These are phyloP conservation scores for Eulithis prunata DNA, from an alignment of 2,888 invertebrate species.

Conservation along the genomic window DNA sequence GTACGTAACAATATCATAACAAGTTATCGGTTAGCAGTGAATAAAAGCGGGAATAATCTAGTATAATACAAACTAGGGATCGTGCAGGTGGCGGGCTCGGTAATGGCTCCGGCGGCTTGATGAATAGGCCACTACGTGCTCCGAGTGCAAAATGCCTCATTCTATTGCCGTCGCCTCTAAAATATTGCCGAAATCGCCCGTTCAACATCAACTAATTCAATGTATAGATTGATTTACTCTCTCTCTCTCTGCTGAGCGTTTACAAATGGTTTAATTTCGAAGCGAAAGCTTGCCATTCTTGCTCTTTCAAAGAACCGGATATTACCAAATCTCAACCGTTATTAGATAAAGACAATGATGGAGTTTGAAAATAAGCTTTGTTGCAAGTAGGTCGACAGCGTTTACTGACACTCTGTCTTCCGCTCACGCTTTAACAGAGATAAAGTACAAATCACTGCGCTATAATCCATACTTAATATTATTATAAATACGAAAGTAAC, in stretches of 20 bases:
- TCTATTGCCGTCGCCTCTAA: slow-evolving; percentile 72
- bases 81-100: slow-evolving; percentile 76
- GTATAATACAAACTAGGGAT: slow-evolving; percentile 71
- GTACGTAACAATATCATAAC: slow-evolving; percentile 40
- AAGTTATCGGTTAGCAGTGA: slow-evolving; percentile 65
- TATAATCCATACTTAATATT: too few species aligned
- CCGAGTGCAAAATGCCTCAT: slow-evolving; percentile 72
- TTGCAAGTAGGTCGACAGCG: slow-evolving; percentile 35
- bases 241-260: slow-evolving; percentile 57
- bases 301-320: slow-evolving; percentile 48
- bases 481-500: too few species aligned
- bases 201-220: slow-evolving; percentile 79
- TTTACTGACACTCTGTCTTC: slow-evolving; percentile 27
- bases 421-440: neutral
- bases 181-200: slow-evolving; percentile 77
- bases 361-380: slow-evolving; percentile 40
- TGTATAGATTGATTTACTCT: slow-evolving; percentile 78
- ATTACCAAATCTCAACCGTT: slow-evolving; percentile 52
- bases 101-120: slow-evolving; percentile 77
- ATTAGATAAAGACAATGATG: slow-evolving; percentile 49
- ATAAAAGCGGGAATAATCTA: slow-evolving; percentile 71
- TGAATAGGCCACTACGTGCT: slow-evolving; percentile 78
- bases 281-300: slow-evolving; percentile 60
- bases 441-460: too few species aligned
- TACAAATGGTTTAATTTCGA: slow-evolving; percentile 77